phyloP scores from a whole-genome alignment of 2,113 vertebrate species.

The Pterocles gutturalis region DNA sequence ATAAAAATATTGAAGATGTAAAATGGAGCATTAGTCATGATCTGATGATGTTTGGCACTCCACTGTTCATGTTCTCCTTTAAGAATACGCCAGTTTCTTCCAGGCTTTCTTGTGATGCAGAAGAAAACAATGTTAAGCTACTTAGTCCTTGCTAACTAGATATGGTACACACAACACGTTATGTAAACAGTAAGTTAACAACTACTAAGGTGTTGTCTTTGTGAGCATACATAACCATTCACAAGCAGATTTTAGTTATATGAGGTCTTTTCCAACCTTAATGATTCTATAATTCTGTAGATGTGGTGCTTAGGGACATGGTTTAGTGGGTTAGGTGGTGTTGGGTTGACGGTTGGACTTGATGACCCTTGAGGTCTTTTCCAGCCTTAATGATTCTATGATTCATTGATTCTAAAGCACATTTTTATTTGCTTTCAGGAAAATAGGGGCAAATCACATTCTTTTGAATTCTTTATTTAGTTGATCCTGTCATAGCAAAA shows the following conservation, averaged over 20 bases:
- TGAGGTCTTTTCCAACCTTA: no score
- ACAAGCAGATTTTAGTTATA: neutral
- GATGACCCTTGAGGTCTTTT: no score
- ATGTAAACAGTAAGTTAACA: neutral
- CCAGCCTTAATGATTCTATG: no score
- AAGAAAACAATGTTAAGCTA: neutral
- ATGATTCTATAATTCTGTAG: no score
- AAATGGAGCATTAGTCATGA: neutral
- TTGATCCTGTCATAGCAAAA: neutral
- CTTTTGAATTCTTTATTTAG: neutral
- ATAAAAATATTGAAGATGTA: conserved; percentile 10
- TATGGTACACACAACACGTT: neutral
- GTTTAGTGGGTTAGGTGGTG: no score
- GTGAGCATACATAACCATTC: neutral
- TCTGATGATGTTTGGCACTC: neutral
- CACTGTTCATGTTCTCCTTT: neutral
- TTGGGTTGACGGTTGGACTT: no score
- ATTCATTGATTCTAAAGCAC: neutral
- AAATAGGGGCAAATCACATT: neutral
- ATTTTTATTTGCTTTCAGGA: neutral
- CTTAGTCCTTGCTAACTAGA: neutral
- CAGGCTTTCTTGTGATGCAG: neutral
- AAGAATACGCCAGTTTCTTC: neutral
- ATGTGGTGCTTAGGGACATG: no score
- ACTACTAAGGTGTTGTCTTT: neutral